Conservation (phyloP, 2,888 invertebrate species). For the Eucera pruinosa region DNA sequence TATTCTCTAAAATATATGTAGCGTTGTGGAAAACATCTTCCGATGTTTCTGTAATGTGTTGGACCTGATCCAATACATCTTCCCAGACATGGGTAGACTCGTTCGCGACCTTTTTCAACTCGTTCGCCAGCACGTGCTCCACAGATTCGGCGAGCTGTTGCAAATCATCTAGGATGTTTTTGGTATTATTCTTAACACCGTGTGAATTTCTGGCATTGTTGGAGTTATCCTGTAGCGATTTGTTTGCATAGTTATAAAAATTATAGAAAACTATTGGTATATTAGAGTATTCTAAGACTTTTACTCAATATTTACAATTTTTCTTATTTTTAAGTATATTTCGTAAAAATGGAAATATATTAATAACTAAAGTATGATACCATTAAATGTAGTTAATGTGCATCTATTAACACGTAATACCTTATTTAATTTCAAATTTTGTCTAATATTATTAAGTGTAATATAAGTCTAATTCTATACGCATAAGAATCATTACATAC, state of each 20-base stretch:
- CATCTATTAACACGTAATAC: no score
- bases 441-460: neutral
- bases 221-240: no score
- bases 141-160: neutral
- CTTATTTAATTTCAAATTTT: neutral
- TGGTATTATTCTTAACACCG: neutral
- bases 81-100: neutral
- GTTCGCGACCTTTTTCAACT: slow-evolving; percentile 5
- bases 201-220: no score
- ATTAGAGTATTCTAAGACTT: neutral
- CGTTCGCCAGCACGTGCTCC: neutral
- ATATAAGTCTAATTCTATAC: neutral
- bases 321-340: neutral
- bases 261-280: neutral
- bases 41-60: neutral
- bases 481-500: slow-evolving; percentile 11
- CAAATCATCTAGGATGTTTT: neutral
- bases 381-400: neutral
- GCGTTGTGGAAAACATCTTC: neutral
- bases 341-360: neutral
- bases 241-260: neutral
- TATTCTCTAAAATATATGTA: neutral
- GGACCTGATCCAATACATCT: neutral
- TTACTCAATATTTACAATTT: neutral
- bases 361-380: neutral